These are phyloP conservation scores for Toxotes chatareus DNA, from an alignment of 2,113 vertebrate genomes.

Conservation along the genomic window DNA sequence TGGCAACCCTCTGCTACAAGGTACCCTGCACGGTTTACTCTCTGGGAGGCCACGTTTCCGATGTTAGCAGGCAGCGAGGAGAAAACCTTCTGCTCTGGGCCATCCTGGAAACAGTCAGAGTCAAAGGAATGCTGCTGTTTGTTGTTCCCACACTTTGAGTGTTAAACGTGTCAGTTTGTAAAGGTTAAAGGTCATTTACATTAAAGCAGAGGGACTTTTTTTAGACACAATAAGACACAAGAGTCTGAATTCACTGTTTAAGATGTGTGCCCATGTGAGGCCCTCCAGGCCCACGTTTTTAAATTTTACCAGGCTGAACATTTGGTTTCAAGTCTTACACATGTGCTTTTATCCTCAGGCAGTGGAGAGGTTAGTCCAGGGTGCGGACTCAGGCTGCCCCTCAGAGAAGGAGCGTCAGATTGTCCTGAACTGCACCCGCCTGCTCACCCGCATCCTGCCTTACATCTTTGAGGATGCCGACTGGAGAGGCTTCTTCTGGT, in stretches of 20 bases:
- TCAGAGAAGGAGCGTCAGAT: constrained; percentile 90
- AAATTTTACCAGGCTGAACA: too few relatives aligned
- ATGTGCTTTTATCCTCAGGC: constrained; percentile 81
- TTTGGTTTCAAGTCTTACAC: too few relatives aligned
- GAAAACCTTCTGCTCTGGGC: not conserved
- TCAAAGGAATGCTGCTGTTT: constrained; percentile 68
- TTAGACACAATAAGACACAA: too few relatives aligned
- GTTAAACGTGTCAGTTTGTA: not conserved
- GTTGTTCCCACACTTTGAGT: constrained; percentile 61
- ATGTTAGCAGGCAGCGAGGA: fast-evolving
- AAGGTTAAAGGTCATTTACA: constrained; percentile 30
- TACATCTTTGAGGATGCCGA: constrained; percentile 98
- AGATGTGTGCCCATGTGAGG: too few relatives aligned
- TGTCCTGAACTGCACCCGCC: constrained; percentile 91
- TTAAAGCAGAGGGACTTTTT: not conserved
- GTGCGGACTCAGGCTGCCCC: constrained; percentile 89
- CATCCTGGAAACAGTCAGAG: constrained; percentile 27
- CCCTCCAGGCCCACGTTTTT: too few relatives aligned
- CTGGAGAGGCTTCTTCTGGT: constrained; percentile 99
- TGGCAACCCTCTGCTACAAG: constrained; percentile 98
- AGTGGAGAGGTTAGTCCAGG: constrained; percentile 94
- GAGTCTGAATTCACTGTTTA: too few relatives aligned
- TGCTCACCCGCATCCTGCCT: constrained; percentile 95
- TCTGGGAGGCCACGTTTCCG: not conserved
- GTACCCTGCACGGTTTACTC: constrained; percentile 70